phyloP scores from a whole-genome alignment of 2,888 invertebrate species.

The Argyresthia goedartella region DNA sequence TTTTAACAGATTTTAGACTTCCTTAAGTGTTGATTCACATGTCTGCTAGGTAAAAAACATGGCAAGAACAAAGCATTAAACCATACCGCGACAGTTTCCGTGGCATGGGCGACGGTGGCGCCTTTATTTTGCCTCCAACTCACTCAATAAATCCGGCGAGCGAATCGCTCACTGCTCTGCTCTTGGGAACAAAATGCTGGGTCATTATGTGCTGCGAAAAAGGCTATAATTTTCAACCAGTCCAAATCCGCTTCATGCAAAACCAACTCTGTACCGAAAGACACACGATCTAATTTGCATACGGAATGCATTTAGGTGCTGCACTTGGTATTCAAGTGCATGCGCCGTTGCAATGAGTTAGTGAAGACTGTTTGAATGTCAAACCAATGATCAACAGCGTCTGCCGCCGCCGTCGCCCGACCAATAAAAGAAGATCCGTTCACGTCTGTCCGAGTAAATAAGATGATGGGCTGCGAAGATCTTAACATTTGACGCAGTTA shows the following conservation, averaged over 20 bases:
- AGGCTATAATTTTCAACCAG: conserved; percentile 38
- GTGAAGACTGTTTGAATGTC: conserved; percentile 68
- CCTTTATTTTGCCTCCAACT: conserved; percentile 21
- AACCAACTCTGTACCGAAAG: conserved; percentile 13
- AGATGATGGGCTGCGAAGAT: conserved; percentile 36
- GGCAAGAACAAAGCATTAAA: no score
- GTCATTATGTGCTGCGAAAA: conserved; percentile 26
- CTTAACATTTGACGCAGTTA: neutral
- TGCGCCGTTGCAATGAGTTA: conserved; percentile 52
- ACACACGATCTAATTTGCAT: conserved; percentile 17
- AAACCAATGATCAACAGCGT: conserved; percentile 64
- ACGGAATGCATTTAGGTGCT: conserved; percentile 11
- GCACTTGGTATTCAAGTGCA: conserved; percentile 20
- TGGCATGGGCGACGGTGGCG: conserved; percentile 9
- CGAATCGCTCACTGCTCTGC: conserved; percentile 41
- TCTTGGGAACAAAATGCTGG: conserved; percentile 60
- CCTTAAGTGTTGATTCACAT: no score
- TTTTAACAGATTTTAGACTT: no score
- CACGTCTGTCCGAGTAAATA: conserved; percentile 52
- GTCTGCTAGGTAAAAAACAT: no score
- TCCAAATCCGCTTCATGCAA: conserved; percentile 15
- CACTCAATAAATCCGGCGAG: conserved; percentile 35
- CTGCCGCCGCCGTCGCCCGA: conserved; percentile 40
- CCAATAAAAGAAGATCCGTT: conserved; percentile 68
- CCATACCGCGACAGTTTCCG: no score